Evolutionary conservation across 2,888 invertebrate genomes (phyloP).

Genomic region (Cheilosia pagana): DNA sequence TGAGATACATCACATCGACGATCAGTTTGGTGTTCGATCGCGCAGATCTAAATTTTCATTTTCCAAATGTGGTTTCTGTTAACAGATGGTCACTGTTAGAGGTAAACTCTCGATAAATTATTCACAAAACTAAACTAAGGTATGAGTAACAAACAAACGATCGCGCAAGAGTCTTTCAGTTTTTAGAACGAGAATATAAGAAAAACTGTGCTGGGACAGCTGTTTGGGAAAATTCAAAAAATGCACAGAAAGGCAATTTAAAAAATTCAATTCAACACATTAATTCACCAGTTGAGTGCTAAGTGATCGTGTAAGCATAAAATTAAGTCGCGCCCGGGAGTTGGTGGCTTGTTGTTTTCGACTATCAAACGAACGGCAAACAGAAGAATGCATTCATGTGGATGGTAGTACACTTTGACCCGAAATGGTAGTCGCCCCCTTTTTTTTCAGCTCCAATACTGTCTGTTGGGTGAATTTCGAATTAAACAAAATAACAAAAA

Average conservation of each 20-base stretch:
- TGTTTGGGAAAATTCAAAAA: conserved; percentile 61
- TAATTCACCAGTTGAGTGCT: conserved; percentile 66
- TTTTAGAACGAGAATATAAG: neutral
- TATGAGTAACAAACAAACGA: conserved; percentile 10
- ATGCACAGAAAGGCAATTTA: conserved; percentile 57
- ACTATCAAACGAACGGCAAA: conserved; percentile 8
- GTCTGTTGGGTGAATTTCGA: conserved; percentile 8
- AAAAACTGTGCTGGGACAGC: conserved; percentile 45
- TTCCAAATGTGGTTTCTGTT: conserved; percentile 12
- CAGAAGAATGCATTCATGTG: conserved; percentile 46
- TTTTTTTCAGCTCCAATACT: neutral
- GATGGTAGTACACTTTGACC: conserved; percentile 57
- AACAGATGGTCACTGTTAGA: conserved; percentile 60
- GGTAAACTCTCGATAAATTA: neutral
- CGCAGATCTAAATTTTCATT: conserved; percentile 14
- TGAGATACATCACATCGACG: conserved; percentile 34
- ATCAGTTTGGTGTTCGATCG: conserved; percentile 43
- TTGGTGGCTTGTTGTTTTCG: conserved; percentile 28
- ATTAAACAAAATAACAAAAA: conserved; percentile 48
- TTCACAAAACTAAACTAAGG: conserved; percentile 17
- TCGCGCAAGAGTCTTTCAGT: neutral
- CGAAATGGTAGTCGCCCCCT: conserved; percentile 39
- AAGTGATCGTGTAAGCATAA: conserved; percentile 73
- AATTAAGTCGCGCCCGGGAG: conserved; percentile 59
- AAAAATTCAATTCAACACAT: conserved; percentile 69